Evolutionary conservation across 1,140 invertebrate genomes (phyloP), one percentile per base, ranked within the genome.

Genomic region (Papilio glaucus): DNA sequence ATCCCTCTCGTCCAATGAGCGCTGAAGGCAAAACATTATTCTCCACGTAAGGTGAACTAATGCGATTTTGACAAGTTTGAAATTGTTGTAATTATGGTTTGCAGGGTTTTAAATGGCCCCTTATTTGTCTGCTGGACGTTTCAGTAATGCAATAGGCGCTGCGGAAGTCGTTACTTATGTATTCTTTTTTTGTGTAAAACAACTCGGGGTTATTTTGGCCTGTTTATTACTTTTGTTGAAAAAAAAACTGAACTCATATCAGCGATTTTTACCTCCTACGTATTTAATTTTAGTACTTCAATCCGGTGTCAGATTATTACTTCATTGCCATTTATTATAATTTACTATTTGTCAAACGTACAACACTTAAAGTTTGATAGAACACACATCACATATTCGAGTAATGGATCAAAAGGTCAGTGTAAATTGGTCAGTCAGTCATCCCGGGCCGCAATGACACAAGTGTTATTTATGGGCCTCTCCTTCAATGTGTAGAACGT

Each of bases 51-150:
- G 82, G 80, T 79, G 80, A 85, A 86, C 88, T 93, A 93, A 93
- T 93, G 89, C 82, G 89, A 86, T 91, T 93, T 93, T 93, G 89
- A 93, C 91, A 93, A 93, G 91, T 91, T 87, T 79, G 81, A 87
- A 91, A 93, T 93, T 89, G 87, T 85, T 77, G 87, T 84, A 80
- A 88, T 91, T 91, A 93, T 83, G 85, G 81, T 83, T 88, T 85
- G 88, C 87, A 82, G 83, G 75, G 77, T 87, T 91, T 86, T 85
- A 87, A 89, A 89, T 92, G 85, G 82, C 81, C 57, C 49, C 74
- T 76, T 87, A 86, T 88, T 86, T 88, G 77, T 84, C 82, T 82
- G 79, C 71, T 75, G 77, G 82, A 79, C 80, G 77, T 84, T 82
- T 83, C 71, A 83, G 75, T 77, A 77, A 77, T 79, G 65, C 76